Evolutionary conservation across 2,797 vertebrate species (phyloP).

Genomic region (Eptatretus atami): DNA sequence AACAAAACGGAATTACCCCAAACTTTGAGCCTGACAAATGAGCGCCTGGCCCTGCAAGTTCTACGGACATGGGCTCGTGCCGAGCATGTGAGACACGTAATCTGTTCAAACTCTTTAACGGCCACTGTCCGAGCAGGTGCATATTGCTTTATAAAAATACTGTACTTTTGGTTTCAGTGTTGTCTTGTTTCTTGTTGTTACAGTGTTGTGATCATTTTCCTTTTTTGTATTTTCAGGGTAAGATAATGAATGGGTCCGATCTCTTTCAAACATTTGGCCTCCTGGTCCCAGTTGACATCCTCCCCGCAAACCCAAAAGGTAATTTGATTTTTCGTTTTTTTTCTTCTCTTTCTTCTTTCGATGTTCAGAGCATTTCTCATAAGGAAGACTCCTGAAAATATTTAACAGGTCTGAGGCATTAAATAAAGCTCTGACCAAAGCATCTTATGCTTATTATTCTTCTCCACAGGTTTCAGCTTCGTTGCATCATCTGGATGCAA

Average conservation of each 20-base stretch:
- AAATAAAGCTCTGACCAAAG: too few relatives aligned
- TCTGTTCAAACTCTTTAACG: conserved; percentile 51
- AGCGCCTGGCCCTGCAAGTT: conserved; percentile 31
- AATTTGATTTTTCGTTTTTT: conserved; percentile 8
- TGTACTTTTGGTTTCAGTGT: too few relatives aligned
- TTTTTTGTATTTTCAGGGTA: conserved; percentile 15
- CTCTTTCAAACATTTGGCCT: conserved; percentile 16
- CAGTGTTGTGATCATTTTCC: too few relatives aligned
- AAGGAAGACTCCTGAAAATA: too few relatives aligned
- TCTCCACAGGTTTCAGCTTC: conserved; percentile 41
- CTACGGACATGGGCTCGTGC: conserved; percentile 33
- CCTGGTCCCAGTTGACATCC: conserved; percentile 16
- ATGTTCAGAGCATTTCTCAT: too few relatives aligned
- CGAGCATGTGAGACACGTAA: conserved; percentile 60
- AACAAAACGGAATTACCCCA: conserved; percentile 14
- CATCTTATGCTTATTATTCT: too few relatives aligned
- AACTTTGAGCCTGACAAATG: conserved; percentile 33
- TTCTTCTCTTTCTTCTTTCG: too few relatives aligned
- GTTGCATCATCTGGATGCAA: conserved; percentile 65
- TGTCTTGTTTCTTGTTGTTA: too few relatives aligned
- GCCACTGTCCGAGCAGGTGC: conserved; percentile 71
- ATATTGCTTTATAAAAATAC: too few relatives aligned
- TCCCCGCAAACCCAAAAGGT: conserved; percentile 16
- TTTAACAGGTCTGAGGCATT: too few relatives aligned
- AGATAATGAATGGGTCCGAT: conserved; percentile 25